phyloP scores from a whole-genome alignment of 2,113 vertebrate species.

The Upupa epops region DNA sequence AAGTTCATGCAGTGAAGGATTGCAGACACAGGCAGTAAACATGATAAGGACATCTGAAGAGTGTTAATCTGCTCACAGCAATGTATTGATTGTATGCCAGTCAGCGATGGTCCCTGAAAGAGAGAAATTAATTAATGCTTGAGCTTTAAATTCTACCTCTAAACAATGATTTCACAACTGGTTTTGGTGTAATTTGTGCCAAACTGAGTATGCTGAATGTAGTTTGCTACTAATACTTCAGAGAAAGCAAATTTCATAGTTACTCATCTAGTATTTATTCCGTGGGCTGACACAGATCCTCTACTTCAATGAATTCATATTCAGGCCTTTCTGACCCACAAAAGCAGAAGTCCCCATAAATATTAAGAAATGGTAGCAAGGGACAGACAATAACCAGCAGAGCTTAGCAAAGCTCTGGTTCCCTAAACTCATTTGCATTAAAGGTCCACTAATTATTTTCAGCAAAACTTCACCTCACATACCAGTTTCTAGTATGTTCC shows the following conservation, averaged over 20 bases:
- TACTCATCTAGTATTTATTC: background rate
- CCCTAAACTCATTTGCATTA: background rate
- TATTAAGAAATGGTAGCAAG: rapidly evolving
- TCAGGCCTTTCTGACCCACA: rapidly evolving
- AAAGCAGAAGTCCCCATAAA: rapidly evolving
- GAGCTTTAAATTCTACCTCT: background rate
- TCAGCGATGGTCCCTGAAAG: background rate
- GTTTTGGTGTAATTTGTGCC: background rate
- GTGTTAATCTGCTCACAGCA: background rate
- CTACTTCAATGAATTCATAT: background rate
- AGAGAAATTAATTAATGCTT: background rate
- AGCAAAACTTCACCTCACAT: background rate
- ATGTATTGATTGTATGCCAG: background rate
- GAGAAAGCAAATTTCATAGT: background rate
- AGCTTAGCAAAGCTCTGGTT: rapidly evolving
- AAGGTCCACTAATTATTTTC: background rate
- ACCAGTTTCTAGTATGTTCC: background rate
- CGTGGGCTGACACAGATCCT: background rate
- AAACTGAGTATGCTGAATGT: background rate
- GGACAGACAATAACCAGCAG: background rate
- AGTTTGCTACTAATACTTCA: background rate
- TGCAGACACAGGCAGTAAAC: background rate
- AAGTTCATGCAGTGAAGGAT: background rate
- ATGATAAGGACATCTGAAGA: background rate
- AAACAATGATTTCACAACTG: background rate